phyloP scores from a whole-genome alignment of 2,113 vertebrate species.

The Symphodus melops region DNA sequence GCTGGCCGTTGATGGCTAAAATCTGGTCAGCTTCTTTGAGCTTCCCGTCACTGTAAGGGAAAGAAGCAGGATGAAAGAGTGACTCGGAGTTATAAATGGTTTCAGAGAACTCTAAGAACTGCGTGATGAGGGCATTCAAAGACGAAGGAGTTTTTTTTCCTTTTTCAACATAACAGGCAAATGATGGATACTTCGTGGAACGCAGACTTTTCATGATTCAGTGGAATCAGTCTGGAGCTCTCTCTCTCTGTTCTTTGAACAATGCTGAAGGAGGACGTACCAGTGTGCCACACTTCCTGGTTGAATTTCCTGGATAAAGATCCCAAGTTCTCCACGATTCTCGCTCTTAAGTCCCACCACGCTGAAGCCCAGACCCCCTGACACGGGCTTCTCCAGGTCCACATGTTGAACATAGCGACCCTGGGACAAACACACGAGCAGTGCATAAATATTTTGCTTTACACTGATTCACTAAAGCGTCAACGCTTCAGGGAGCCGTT shows the following conservation, averaged over 20 bases:
- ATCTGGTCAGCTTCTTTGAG: conserved; percentile 95
- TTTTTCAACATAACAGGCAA: no score
- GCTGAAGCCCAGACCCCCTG: conserved; percentile 93
- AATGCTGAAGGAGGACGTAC: conserved; percentile 71
- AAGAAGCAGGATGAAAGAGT: background rate
- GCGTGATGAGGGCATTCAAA: no score
- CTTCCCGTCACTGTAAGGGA: conserved; percentile 87
- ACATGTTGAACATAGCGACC: conserved; percentile 89
- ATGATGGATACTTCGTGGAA: no score
- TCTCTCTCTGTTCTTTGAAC: background rate
- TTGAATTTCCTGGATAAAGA: conserved; percentile 97
- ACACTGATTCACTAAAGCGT: conserved; percentile 45
- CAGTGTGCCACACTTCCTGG: conserved; percentile 91
- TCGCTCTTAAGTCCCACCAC: conserved; percentile 94
- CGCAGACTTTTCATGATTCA: no score
- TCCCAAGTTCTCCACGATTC: conserved; percentile 93
- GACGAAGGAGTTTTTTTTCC: no score
- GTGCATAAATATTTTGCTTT: conserved; percentile 9
- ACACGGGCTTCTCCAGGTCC: conserved; percentile 89
- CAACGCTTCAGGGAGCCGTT: conserved; percentile 56
- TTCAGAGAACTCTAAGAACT: no score
- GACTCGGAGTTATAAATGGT: background rate
- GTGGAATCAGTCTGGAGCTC: background rate
- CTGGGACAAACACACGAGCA: conserved; percentile 71
- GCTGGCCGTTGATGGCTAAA: conserved; percentile 92